These are phyloP conservation scores for Cacatua alba DNA, from an alignment of 2,113 vertebrate species.

Conservation along the genomic window DNA sequence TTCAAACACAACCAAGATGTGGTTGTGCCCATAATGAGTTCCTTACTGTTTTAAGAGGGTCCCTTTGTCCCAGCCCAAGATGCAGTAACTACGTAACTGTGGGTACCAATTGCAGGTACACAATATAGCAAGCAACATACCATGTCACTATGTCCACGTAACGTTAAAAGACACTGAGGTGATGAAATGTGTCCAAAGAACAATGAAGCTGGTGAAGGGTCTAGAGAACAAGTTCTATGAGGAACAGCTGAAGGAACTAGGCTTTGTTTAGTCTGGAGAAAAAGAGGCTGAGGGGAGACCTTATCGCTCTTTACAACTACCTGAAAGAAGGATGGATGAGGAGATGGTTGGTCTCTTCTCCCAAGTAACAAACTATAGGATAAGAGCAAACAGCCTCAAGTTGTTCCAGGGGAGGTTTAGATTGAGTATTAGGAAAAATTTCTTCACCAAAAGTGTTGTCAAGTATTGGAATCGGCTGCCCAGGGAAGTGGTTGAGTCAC, in stretches of 20 bases:
- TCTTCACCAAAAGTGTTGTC: neutral
- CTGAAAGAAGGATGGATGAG: neutral
- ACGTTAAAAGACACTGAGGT: neutral
- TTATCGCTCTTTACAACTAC: rapidly evolving
- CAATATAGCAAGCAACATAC: neutral
- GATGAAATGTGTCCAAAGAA: neutral
- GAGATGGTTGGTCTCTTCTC: neutral
- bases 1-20: neutral
- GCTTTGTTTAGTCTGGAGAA: neutral
- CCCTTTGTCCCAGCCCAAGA: neutral
- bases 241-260: neutral
- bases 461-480: neutral
- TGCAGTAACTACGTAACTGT: neutral
- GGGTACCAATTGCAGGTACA: neutral
- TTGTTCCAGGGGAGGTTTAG: neutral
- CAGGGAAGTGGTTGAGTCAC: neutral
- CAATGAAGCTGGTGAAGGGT: neutral
- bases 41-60: neutral
- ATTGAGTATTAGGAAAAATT: neutral
- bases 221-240: neutral
- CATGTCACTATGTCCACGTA: neutral
- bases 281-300: neutral
- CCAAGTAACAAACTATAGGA: neutral
- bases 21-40: neutral
- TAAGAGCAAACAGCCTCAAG: neutral